Evolutionary conservation across 2,888 invertebrate genomes (phyloP).

Genomic region (Teinopalpus imperialis): DNA sequence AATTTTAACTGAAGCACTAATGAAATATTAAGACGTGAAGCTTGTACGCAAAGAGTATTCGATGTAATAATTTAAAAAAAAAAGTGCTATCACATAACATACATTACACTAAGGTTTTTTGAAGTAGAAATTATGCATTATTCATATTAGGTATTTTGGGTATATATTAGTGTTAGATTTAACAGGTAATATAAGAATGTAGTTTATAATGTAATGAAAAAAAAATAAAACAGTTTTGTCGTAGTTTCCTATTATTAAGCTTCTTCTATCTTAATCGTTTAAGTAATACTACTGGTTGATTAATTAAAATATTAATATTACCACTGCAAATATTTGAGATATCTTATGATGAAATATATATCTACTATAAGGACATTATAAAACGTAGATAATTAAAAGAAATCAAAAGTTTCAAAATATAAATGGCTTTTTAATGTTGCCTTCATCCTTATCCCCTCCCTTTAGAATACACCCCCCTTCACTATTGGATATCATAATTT

Average conservation of each 20-base stretch:
- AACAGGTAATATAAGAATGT: slow-evolving; percentile 81
- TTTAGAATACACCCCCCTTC: slow-evolving; percentile 37
- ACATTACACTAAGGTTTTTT: slow-evolving; percentile 75
- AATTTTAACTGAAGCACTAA: slow-evolving; percentile 75
- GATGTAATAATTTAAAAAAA: slow-evolving; percentile 63
- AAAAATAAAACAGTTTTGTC: slow-evolving; percentile 74
- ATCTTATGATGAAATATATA: slow-evolving; percentile 83
- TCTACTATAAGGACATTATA: slow-evolving; percentile 83
- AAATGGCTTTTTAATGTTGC: slow-evolving; percentile 77
- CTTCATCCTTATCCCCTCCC: slow-evolving; percentile 35
- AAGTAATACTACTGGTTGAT: slow-evolving; percentile 81
- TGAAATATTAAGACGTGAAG: slow-evolving; percentile 71
- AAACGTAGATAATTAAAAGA: slow-evolving; percentile 83
- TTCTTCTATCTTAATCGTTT: slow-evolving; percentile 81
- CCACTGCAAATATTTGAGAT: slow-evolving; percentile 83
- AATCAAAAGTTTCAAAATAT: slow-evolving; percentile 81
- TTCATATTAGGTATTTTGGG: slow-evolving; percentile 82
- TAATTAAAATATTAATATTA: slow-evolving; percentile 82
- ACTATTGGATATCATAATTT: slow-evolving; percentile 67
- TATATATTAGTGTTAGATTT: slow-evolving; percentile 81
- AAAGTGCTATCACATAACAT: slow-evolving; percentile 72
- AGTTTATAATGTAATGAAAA: slow-evolving; percentile 80
- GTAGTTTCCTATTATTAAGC: slow-evolving; percentile 82
- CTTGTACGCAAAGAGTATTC: slow-evolving; percentile 74
- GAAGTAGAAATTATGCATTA: slow-evolving; percentile 80